phyloP scores from a whole-genome alignment of 2,888 invertebrate genomes.

The Melieria picta region DNA sequence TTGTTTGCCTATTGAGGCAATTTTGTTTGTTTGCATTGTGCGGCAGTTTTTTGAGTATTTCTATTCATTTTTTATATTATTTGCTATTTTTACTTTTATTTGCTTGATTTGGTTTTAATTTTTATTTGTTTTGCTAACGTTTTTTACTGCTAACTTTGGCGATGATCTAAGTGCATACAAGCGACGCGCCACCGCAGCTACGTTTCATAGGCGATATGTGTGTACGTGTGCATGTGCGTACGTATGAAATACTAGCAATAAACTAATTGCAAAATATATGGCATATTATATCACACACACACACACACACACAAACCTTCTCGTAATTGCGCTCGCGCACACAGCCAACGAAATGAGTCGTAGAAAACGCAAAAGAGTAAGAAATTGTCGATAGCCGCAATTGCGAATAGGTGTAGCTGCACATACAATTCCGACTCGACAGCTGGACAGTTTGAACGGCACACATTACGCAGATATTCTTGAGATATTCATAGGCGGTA shows the following conservation, averaged over 20 bases:
- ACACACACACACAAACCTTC: too few species aligned
- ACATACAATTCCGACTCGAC: too few species aligned
- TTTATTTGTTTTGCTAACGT: conserved; percentile 25
- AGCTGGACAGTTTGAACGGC: too few species aligned
- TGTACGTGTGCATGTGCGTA: background rate
- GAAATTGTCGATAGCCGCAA: too few species aligned
- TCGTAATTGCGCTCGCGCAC: too few species aligned
- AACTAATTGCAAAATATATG: conserved; percentile 20
- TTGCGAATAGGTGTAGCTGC: too few species aligned
- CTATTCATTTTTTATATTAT: conserved; percentile 9
- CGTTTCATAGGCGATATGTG: too few species aligned
- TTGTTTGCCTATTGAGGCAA: background rate
- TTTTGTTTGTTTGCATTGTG: background rate
- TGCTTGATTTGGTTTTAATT: background rate
- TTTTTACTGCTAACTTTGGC: conserved; percentile 58
- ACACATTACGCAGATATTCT: too few species aligned
- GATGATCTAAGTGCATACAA: conserved; percentile 58
- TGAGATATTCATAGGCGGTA: too few species aligned
- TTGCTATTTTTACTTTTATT: background rate
- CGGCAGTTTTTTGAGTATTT: background rate
- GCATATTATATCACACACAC: background rate
- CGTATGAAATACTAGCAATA: conserved; percentile 3
- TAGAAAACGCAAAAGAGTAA: too few species aligned
- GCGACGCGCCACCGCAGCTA: too few species aligned
- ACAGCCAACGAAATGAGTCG: too few species aligned